Evolutionary conservation across 2,113 vertebrate species (phyloP).

Genomic region (Archilochus colubris): DNA sequence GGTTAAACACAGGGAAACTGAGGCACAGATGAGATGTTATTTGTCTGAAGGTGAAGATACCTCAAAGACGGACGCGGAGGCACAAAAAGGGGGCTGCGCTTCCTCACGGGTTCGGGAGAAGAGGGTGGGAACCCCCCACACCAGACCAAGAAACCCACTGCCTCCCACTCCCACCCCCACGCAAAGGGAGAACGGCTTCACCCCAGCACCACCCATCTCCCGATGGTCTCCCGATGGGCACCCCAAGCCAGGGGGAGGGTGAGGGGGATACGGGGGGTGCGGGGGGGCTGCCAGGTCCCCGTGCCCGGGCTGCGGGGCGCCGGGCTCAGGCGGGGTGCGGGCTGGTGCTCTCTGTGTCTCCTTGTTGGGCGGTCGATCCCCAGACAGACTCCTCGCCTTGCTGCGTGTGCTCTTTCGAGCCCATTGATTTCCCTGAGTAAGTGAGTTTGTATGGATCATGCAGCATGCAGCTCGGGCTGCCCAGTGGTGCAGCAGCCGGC

Average conservation of each 20-base stretch:
- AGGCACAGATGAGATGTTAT: background rate
- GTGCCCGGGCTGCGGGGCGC: background rate
- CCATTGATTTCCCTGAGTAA: constrained; percentile 76
- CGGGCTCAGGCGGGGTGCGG: background rate
- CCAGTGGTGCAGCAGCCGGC: constrained; percentile 60
- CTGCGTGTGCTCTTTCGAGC: constrained; percentile 66
- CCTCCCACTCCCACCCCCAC: background rate
- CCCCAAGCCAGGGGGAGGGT: background rate
- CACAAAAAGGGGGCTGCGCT: no score
- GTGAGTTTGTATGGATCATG: constrained; percentile 77
- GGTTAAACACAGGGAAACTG: background rate
- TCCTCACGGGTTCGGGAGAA: rapidly evolving
- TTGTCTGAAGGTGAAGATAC: background rate
- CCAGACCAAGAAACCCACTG: rapidly evolving
- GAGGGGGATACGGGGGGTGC: background rate
- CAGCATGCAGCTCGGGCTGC: constrained; percentile 56
- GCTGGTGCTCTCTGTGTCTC: constrained; percentile 51
- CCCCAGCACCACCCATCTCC: background rate
- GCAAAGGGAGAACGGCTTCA: rapidly evolving
- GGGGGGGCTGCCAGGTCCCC: background rate
- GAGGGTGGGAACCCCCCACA: background rate
- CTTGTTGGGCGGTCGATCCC: constrained; percentile 60
- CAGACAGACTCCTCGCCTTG: constrained; percentile 70
- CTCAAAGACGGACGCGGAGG: background rate
- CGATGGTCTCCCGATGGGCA: no score